phyloP scores from a whole-genome alignment of 2,888 invertebrate species.

The Smittia sp. region DNA sequence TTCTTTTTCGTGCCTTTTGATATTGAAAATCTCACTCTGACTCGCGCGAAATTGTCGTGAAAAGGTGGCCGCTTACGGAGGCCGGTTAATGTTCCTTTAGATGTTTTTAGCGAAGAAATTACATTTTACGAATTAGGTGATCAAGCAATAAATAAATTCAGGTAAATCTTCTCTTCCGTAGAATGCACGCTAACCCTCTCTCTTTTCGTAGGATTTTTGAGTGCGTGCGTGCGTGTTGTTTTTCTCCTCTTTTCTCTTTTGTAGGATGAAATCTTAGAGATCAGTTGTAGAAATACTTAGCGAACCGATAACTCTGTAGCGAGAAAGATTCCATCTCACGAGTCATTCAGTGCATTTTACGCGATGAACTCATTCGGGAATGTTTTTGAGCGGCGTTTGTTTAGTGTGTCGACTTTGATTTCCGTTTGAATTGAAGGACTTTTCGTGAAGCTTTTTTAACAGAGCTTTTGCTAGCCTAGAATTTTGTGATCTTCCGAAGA shows the following conservation, averaged over 20 bases:
- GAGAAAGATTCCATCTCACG: slow-evolving; percentile 3
- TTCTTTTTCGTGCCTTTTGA: not conserved
- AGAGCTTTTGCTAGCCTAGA: too few species aligned
- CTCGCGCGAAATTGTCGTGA: not conserved
- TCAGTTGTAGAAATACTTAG: slow-evolving; percentile 2
- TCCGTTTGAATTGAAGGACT: too few species aligned
- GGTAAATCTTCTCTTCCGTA: slow-evolving; percentile 58
- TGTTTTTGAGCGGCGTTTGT: slow-evolving; percentile 1
- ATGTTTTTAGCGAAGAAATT: slow-evolving; percentile 99
- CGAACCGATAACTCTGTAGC: not conserved
- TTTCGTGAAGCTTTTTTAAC: too few species aligned
- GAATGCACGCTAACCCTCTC: slow-evolving; percentile 29
- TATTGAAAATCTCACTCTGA: slow-evolving; percentile 11
- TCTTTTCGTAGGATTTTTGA: slow-evolving; percentile 17
- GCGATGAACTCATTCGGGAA: slow-evolving; percentile 15
- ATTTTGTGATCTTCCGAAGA: too few species aligned
- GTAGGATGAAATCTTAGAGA: slow-evolving; percentile 10
- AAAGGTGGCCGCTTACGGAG: slow-evolving; percentile 81
- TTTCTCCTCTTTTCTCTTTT: slow-evolving; percentile 17
- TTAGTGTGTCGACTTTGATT: too few species aligned
- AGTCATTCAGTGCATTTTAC: slow-evolving; percentile 9
- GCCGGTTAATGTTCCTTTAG: slow-evolving; percentile 98
- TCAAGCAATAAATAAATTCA: slow-evolving; percentile 94
- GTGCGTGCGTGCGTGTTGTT: not conserved
- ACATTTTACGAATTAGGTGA: slow-evolving; percentile 99